Evolutionary conservation across 2,797 vertebrate genomes (phyloP), one percentile per base, ranked within the genome.

Genomic region (Rhinichthys osculus): DNA sequence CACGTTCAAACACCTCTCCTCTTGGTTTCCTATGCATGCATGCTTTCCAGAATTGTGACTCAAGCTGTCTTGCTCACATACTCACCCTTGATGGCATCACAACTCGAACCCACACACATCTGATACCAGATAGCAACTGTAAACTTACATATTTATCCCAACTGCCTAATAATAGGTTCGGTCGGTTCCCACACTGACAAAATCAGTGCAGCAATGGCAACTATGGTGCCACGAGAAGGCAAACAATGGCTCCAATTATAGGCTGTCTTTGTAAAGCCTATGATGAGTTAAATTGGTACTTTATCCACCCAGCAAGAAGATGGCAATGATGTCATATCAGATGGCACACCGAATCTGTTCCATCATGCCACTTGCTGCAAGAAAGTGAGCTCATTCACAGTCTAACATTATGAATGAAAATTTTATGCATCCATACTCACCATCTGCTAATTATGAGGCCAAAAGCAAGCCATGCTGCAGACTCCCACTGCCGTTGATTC

Each of bases 1-100:
- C 71, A 76, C 42, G 16, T 64, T 76, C 19, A 35, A 66, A 77
- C 27, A 54, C 1, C 23, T 23, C 40, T 70, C 77, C 33, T 72
- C 73, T 83, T 83, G 83, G 47, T 21, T 73, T 64, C 13, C 7
- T 62, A 69, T 27, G 62, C 33, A 84, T 70, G 35, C 84, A 76
- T 54, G 71, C 77, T 79, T 86, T 50, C 71, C 78, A 85, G 86
- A 88, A 83, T 85, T 86, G 87, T 89, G 89, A 90, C 81, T 92
- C 87, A 91, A 72, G 50, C 73, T 72, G 85, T 81, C 85, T 87
- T 73, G 83, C 84, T 86, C 72, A 82, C 78, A 35, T 52, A 38
- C 57, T 77, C 70, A 76, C 76, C 47, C 47, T 73, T 85, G 79
- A 81, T 40, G 50, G 52, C 78, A 74, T 87, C 87, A 77, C 71